These are phyloP conservation scores for Ictalurus furcatus DNA, from an alignment of 2,113 vertebrate species.

Conservation along the genomic window DNA sequence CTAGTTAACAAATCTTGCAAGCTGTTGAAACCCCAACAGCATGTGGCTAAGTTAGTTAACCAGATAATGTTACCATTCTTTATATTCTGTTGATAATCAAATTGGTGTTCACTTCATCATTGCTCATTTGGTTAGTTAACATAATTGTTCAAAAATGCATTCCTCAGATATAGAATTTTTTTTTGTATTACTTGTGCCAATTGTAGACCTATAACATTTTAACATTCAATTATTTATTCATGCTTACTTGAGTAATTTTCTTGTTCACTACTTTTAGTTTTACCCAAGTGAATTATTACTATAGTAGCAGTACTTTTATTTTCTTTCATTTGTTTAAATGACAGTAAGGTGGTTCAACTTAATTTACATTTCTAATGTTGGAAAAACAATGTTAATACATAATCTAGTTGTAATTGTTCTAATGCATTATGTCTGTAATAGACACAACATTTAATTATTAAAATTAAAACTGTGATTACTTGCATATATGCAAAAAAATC, in stretches of 20 bases:
- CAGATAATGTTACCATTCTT: not conserved
- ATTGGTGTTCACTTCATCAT: not conserved
- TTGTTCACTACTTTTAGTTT: not conserved
- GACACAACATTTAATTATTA: not conserved
- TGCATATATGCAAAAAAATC: not conserved
- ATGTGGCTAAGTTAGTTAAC: not conserved
- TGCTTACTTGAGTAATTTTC: not conserved
- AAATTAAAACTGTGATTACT: not conserved
- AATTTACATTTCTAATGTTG: not conserved
- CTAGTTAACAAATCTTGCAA: not conserved
- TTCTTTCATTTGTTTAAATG: not conserved
- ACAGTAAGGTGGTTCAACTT: not conserved
- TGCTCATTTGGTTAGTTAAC: not conserved
- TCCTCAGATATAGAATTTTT: no score
- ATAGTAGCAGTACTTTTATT: not conserved
- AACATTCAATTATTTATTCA: not conserved
- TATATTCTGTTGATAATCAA: not conserved
- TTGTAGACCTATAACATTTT: not conserved
- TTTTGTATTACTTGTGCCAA: not conserved
- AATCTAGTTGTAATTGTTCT: not conserved
- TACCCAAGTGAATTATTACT: not conserved
- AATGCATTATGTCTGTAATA: not conserved
- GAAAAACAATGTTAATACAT: not conserved
- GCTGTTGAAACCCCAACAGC: not conserved
- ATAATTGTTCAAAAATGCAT: not conserved